Percentiles rank a stretch among this genome's conserved stretches.
Conservation (phyloP, 1,140 invertebrate species). For the Aphelenchoides fujianensis region DNA sequence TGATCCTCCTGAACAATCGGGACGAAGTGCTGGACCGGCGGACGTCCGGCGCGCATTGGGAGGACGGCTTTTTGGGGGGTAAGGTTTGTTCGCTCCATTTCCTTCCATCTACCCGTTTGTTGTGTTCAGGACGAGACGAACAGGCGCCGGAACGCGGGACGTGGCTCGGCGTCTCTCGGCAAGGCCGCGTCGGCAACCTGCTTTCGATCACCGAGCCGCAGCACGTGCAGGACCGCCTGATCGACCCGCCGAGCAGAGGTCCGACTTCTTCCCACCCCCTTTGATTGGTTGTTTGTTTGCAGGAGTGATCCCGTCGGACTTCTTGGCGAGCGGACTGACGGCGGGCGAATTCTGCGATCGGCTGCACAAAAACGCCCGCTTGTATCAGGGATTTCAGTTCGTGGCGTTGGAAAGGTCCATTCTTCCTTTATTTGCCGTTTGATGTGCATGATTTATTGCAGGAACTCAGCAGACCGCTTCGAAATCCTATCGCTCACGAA, state of each 20-base stretch:
- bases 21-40: slow-evolving; percentile 13
- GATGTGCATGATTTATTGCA: no score
- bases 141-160: slow-evolving; percentile 5
- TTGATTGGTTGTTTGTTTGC: not conserved
- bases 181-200: slow-evolving; percentile 14
- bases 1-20: slow-evolving; percentile 18
- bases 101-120: no score
- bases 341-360: slow-evolving; percentile 4
- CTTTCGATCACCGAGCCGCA: slow-evolving; percentile 20
- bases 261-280: not conserved
- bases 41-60: slow-evolving; percentile 17
- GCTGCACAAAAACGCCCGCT: not conserved
- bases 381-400: slow-evolving; percentile 14
- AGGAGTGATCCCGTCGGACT: slow-evolving; percentile 11
- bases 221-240: not conserved
- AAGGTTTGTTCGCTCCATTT: not conserved
- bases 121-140: slow-evolving; percentile 6
- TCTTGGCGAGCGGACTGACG: not conserved
- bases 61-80: slow-evolving; percentile 15
- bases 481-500: slow-evolving; percentile 16
- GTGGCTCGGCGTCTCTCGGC: slow-evolving; percentile 8
- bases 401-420: slow-evolving; percentile 3
- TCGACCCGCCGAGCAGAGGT: slow-evolving; percentile 11
- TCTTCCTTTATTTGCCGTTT: no score
- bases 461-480: not conserved